Base-by-base conservation (phyloP, 2,797 vertebrate species). In the Manis javanica region DNA sequence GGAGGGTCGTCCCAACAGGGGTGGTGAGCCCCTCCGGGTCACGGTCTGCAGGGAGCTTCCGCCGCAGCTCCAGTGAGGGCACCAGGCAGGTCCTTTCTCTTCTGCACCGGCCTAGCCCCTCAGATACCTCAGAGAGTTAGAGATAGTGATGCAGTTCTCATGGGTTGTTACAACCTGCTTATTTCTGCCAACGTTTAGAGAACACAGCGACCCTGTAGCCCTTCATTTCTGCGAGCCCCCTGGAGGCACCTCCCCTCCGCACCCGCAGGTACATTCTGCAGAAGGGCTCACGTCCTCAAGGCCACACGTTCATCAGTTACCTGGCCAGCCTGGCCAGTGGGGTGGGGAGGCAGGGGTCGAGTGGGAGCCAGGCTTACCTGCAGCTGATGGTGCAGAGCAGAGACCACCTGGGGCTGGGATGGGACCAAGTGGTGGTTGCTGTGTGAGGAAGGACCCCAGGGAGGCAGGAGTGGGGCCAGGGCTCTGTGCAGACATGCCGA, bases 401-500 rank as follows among this genome's bases (percentile, higher is more conserved):
- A 19, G 11, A 23, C 46, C 46, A 1, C 7, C 49, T 77, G 51
- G 74, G 23, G 31, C 16, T 34, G 3, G 21, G n/a, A 53, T 8
- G 8, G 21, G 75, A 13, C 13, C 51, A 34, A 1, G 6, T 2
- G 12, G 51, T 16, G 4, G 75, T 51, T 26, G 75, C 75, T 5
- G 34, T 16, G 5, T 3, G 53, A 57, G 75, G n/a, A 10, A 18
- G 51, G 49, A 7, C 46, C 71, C 72, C 6, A 3, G 19, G 29
- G 18, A 46, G 46, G 1, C 34, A 3, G 34, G 12, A 26, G 53
- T 15, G 9, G 34, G 51, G 75, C 51, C 75, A n/a, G 49, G 74
- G 11, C 19, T 7, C 3, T 11, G n/a, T 5, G 8, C 1, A 37
- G 4, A 4, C 49, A 34, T 3, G 21, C 15, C 51, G 0, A n/a